Evolutionary conservation across 2,797 vertebrate species (phyloP), one percentile per base, ranked within the genome.

Genomic region (Danio tinwini): DNA sequence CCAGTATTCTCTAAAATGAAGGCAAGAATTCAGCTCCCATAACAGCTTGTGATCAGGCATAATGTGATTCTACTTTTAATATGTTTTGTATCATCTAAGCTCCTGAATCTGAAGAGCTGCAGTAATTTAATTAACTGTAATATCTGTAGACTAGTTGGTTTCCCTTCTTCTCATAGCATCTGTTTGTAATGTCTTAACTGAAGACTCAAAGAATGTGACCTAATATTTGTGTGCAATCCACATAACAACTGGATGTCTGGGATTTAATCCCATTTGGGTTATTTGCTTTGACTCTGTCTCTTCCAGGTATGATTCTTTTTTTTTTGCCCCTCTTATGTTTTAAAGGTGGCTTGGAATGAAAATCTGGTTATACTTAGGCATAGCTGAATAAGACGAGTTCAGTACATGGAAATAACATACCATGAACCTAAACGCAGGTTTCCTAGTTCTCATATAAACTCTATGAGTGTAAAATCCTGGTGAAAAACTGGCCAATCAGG

Each of bases 31-130:
- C 16, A 50, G 2, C 16, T 49, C 62, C 39, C 45, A 42, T 49
- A 49, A 29, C 21, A 65, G 61, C 61, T 76, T 42, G 76, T 65
- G 52, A 76, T 50, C 74, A 76, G 62, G 45, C 50, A 65, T 62
- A 58, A 62, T 11, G 17, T 65, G 14, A 65, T 29, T 45, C 14
- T 12, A 61, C 67, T 53, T 59, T 69, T 62, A 62, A 70, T 78
- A 78, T 58, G n/a, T 10, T 16, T 69, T 50, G 8, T 52, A 65
- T 65, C 40, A 67, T 67, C 19, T 70, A 19, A 78, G 37, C 37
- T 44, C 9, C 65, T 78, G 75, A 47, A 69, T 78, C 75, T 52
- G 58, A 65, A 50, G 62, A 67, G 47, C 50, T 52, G 65, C 55
- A 21, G 55, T 69, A 59, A 70, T 70, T 40, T 50, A 69, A 78